Base-by-base conservation (phyloP, 2,797 vertebrate species). In the Pelobates cultripes region DNA sequence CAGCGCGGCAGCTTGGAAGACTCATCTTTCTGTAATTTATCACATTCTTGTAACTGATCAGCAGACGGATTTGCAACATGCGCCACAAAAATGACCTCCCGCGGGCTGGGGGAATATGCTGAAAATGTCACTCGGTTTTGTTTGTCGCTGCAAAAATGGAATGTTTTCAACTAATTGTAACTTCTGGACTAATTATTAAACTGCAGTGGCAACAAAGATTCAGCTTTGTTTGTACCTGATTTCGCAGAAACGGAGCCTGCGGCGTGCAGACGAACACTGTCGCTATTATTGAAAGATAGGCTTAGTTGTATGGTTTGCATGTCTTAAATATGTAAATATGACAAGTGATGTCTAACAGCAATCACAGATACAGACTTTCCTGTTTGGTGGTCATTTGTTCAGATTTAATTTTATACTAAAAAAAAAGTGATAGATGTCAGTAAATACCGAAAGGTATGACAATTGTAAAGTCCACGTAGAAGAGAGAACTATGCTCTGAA, bases 1-100 rank as follows among this genome's bases (percentile, higher is more conserved):
- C 82, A 84, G 40, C 77, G 77, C 77, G 75, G 67, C 82, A 84
- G 82, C 77, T 84, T 84, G 82, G 71, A 74, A 80, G 82, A 14
- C 82, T 84, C 77, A 84, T 84, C 77, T 84, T 84, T 84, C 60
- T 84, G 82, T 84, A 84, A 84, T 84, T 84, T 80, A 84, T 84
- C 82, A 84, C 79, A 73, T 80, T 71, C 72, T 67, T 76, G 67
- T 67, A 76, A 47, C 45, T 84, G 77, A 76, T 80, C 77, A 84
- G 60, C 82, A 84, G 82, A 84, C 82, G 82, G 82, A 76, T 79
- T 76, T 84, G 77, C 82, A 84, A 80, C 77, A 73, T 79, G 82
- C 82, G 82, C 82, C 82, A 84, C 76, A 70, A 79, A 28, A 84
- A 71, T 84, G 82, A 84, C 77, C 82, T 80, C 72, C 73, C 45